Percentiles rank a stretch among this genome's conserved stretches.
Conservation (phyloP, 1,140 invertebrate genomes). For the Sarcophaga peregrina region DNA sequence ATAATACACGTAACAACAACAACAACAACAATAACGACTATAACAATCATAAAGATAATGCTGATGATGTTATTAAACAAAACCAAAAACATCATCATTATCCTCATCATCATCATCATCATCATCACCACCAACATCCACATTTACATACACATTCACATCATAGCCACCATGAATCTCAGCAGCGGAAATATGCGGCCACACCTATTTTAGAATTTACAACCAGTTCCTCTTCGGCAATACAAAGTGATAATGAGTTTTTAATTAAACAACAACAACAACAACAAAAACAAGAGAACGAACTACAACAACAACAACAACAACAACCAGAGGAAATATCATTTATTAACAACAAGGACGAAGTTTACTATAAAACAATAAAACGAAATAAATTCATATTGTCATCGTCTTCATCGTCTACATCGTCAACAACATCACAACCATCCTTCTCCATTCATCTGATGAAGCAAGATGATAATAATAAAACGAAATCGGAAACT, state of each 20-base stretch:
- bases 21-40: not conserved
- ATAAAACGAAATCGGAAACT: not conserved
- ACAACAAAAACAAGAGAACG: too few species aligned
- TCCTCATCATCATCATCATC: not conserved
- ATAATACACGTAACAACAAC: not conserved
- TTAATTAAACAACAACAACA: constrained; percentile 6
- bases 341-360: too few species aligned
- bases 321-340: too few species aligned
- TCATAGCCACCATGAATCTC: not conserved
- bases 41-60: not conserved
- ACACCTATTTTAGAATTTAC: constrained; percentile 20
- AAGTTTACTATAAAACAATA: too few species aligned
- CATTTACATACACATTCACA: constrained; percentile 4
- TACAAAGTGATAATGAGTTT: constrained; percentile 15
- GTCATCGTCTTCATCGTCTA: not conserved
- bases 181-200: not conserved
- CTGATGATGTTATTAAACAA: not conserved
- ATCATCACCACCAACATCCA: not conserved
- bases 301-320: too few species aligned
- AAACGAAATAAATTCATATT: too few species aligned
- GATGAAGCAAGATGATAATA: not conserved
- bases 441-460: not conserved
- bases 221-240: constrained; percentile 24
- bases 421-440: not conserved
- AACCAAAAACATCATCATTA: constrained; percentile 4